Evolutionary conservation across 2,797 vertebrate species (phyloP), one percentile per base, ranked within the genome.

Genomic region (Eidolon dupreanum): DNA sequence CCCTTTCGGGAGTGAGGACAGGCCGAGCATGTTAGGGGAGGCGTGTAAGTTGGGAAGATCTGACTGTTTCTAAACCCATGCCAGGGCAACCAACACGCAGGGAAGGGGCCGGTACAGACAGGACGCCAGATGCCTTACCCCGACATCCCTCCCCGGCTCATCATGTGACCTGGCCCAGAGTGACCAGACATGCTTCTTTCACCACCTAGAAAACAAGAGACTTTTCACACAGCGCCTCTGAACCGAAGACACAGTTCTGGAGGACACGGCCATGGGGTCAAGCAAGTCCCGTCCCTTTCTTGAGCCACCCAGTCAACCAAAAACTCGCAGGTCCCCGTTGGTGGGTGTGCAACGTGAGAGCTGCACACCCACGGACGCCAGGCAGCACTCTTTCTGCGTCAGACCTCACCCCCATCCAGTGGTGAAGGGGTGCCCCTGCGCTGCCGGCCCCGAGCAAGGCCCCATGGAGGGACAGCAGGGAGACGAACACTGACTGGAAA

Each of bases 111-210:
- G 8, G 16, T 55, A 36, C 22, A 49, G 51, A 24, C 55, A 38
- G n/a, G 7, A 15, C 31, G 33, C 26, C 26, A 0, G 77, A 31
- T 16, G 49, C 53, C 99, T 99, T 98, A 99, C 99, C 99, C 99
- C 26, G 99, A 98, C 98, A 99, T 99, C 97, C 99, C 99, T 94
- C 99, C 99, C 33, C 99, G 99, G 24, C 98, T 98, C 96, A 99
- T 98, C 95, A 98, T 98, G 55, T 99, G 99, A 97, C 99, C 99
- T 94, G 99, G 99, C 98, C 99, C 84, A 97, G 99, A 95, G 66
- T 98, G 97, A 51, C 96, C 96, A 17, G 98, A 97, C 95, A 99
- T 98, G 13, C 99, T 99, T 78, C 99, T 99, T 8, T 99, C 99
- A 43, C 99, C 98, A 97, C 98, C 99, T 99, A 49, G 43, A 74